Evolutionary conservation across 2,113 vertebrate species (phyloP), one percentile per base, ranked within the genome.

Genomic region (Neolamprologus cancellatus): DNA sequence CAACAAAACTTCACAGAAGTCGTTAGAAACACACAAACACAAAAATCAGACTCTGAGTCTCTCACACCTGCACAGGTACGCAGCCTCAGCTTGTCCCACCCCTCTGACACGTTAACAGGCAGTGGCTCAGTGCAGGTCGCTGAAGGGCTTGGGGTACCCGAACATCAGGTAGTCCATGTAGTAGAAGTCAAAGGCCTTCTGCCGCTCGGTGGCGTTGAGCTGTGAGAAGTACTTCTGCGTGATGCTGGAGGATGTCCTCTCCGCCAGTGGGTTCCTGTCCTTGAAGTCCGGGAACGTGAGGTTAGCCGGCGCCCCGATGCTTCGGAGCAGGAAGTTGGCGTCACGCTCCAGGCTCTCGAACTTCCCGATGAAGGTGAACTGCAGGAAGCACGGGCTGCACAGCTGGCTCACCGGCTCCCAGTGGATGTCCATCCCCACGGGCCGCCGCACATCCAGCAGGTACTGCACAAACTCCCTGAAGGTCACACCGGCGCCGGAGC

Each of bases 161-260:
- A 99, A 99, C 98, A 98, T 98, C 87, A 98, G 94, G 83, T 99
- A 99, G 87, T 99, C 98, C 97, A 98, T 98, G 81, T 97, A 98
- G 93, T 98, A 99, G 84, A 99, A 98, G 94, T 99, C 97, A 3
- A 97, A 99, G 46, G 95, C 94, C 52, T 95, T 96, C 90, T 98
- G 98, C 17, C 97, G 92, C 92, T 99, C 97, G 2, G 95, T 94
- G 25, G 96, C 87, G 3, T 96, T 97, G 25, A 99, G 96, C 95
- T 97, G 96, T 10, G 97, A 93, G 82, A 99, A 98, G 93, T 99
- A 99, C 18, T 91, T 95, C 82, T 92, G 96, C 0, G 97, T 96
- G 86, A 99, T 97, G 13, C 87, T 91, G 3, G 95, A 88, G 1
- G 97, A 98, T 6, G 98, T 99, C 87, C 98, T 95, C 61, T 98